Evolutionary conservation across 2,797 vertebrate species (phyloP).

Genomic region (Eulemur rubriventer): DNA sequence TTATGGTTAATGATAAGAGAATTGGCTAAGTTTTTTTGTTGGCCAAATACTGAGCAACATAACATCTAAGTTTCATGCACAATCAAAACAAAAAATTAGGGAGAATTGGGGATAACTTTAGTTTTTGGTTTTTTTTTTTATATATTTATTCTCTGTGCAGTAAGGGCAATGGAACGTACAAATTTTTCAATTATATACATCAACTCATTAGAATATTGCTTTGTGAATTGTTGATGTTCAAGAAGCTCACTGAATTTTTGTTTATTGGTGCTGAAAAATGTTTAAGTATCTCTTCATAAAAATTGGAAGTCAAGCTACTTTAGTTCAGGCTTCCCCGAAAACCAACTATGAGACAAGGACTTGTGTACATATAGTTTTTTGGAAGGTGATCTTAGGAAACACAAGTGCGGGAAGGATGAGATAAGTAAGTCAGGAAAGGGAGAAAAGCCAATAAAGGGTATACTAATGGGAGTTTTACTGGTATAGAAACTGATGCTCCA

Average conservation of each 20-base stretch:
- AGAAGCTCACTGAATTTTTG: not conserved
- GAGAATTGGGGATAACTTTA: not conserved
- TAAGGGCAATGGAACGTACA: not conserved
- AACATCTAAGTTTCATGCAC: not conserved
- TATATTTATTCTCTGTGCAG: not conserved
- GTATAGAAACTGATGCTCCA: not conserved
- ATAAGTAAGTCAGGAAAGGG: not conserved
- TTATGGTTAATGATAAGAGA: constrained; percentile 21
- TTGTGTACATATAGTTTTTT: not conserved
- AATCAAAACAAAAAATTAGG: not conserved
- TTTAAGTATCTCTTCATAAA: not conserved
- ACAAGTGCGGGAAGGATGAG: not conserved
- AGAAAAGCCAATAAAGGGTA: not conserved
- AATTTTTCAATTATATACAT: not conserved
- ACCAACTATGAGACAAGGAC: not conserved
- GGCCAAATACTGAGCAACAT: not conserved
- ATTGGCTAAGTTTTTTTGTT: not conserved
- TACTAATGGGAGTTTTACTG: not conserved
- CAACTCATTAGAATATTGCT: not conserved
- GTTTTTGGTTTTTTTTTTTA: not conserved
- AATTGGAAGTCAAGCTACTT: not conserved
- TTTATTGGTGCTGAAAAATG: not conserved
- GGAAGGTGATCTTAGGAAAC: not conserved
- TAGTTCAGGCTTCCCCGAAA: not conserved
- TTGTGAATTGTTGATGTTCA: not conserved